These are phyloP conservation scores for Lasioglossum zephyrum DNA, from an alignment of 2,888 invertebrate species.

Conservation along the genomic window DNA sequence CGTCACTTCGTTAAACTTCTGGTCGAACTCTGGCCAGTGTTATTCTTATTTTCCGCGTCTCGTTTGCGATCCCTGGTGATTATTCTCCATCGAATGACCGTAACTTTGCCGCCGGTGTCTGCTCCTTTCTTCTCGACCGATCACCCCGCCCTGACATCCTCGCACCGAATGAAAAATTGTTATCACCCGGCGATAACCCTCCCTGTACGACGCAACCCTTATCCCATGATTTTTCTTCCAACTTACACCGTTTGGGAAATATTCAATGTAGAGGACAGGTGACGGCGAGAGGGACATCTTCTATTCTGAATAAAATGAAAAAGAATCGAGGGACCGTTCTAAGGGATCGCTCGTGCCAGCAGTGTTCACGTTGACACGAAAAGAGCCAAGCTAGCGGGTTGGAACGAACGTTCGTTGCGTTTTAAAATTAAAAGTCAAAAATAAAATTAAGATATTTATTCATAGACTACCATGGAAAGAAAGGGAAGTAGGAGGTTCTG, in stretches of 20 bases:
- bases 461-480: no score
- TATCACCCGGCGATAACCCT: background rate
- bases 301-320: background rate
- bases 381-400: no score
- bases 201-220: background rate
- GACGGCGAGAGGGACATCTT: background rate
- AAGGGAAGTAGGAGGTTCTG: no score
- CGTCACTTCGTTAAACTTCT: constrained; percentile 48
- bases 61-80: background rate
- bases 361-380: background rate
- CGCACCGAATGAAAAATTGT: background rate
- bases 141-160: background rate
- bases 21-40: background rate
- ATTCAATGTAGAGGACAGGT: background rate
- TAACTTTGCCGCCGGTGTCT: background rate
- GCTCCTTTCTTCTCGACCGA: background rate
- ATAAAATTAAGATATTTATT: no score
- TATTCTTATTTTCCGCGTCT: background rate
- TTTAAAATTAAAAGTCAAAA: background rate
- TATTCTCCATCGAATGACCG: background rate
- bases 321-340: background rate
- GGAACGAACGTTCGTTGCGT: background rate
- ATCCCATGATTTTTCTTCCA: background rate
- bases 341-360: background rate
- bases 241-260: background rate